Conservation (phyloP, 2,888 invertebrate species). For the Trachelus stipa region DNA sequence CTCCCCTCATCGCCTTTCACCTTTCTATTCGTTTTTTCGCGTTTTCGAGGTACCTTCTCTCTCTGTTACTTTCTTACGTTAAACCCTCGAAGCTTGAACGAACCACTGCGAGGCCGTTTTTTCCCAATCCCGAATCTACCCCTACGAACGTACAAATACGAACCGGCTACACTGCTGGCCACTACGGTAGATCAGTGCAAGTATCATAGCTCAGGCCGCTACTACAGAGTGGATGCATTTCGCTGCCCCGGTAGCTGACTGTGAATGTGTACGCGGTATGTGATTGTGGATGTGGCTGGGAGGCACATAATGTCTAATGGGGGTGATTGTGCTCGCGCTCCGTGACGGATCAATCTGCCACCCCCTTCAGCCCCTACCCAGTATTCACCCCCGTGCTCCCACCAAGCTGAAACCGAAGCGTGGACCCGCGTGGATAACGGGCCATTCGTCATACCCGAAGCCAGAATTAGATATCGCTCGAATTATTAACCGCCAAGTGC, state of each 20-base stretch:
- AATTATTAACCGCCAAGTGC: slow-evolving; percentile 4
- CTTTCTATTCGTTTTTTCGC: neutral
- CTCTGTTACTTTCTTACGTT: neutral
- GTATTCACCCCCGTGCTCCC: slow-evolving; percentile 37
- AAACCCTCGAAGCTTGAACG: neutral
- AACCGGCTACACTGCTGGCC: neutral
- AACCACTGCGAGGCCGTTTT: neutral
- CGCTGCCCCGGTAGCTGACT: slow-evolving; percentile 38
- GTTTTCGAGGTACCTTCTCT: neutral
- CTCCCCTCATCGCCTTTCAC: neutral
- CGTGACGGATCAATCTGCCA: slow-evolving; percentile 67
- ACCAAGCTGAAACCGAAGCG: slow-evolving; percentile 51
- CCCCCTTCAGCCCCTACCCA: slow-evolving; percentile 44
- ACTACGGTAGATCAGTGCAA: slow-evolving; percentile 52
- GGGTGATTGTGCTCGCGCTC: slow-evolving; percentile 65
- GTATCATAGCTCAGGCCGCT: slow-evolving; percentile 55
- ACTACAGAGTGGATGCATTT: slow-evolving; percentile 51
- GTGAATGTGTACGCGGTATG: slow-evolving; percentile 36
- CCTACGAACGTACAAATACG: neutral
- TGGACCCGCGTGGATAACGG: slow-evolving; percentile 56
- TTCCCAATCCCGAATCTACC: neutral
- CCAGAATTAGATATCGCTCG: slow-evolving; percentile 35
- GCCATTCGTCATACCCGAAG: slow-evolving; percentile 57
- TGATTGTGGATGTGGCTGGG: slow-evolving; percentile 39
- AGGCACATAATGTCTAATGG: slow-evolving; percentile 66